Base-by-base conservation (phyloP, 2,888 invertebrate species). In the Stenoptilia bipunctidactyla region DNA sequence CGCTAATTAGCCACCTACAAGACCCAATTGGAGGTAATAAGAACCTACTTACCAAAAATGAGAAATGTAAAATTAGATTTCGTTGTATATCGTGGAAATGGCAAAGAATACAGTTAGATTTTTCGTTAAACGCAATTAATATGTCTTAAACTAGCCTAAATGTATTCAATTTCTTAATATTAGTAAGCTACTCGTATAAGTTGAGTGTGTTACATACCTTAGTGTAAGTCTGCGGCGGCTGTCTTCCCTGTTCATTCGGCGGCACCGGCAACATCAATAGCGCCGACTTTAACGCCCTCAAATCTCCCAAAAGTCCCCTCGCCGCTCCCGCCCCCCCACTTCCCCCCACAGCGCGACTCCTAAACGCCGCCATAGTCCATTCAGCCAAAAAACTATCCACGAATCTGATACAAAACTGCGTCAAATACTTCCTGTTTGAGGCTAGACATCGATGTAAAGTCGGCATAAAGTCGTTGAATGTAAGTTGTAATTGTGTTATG, bases 391-490 rank as follows among this genome's bases (percentile, higher is more conserved):
- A 97, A 0, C 94, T 91, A 55, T 94, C 96, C 1, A 94, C 97
- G 79, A 98, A 98, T 59, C 97, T 92, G 14, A 97, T 92, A 65
- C 98, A 99, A 64, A 98, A 94, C 62, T 99, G 97, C 0, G 97
- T 98, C 75, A 98, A 99, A 66, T 98, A 98, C 77, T 98, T 98
- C 38, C 97, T 86, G 0, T 97, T 96, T 0, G 94, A 92, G 0
- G 94, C 88, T 1, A 99, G 83, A 58, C 94, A 92, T 64, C 97
- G 97, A 39, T 98, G 77, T 1, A 98, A 87, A n/a, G 90, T 85
- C 0, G 98, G 98, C 13, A 98, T 89, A 0, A 92, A 90, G 53
- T 92, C 91, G 56, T 94, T 92, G 13, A 98, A 85, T 57, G 97
- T 94, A 50, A 90, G 87, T 1, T 94, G 90, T 4, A 35, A 92